Evolutionary conservation across 2,888 invertebrate species (phyloP).

Genomic region (Coecobrya sp.): DNA sequence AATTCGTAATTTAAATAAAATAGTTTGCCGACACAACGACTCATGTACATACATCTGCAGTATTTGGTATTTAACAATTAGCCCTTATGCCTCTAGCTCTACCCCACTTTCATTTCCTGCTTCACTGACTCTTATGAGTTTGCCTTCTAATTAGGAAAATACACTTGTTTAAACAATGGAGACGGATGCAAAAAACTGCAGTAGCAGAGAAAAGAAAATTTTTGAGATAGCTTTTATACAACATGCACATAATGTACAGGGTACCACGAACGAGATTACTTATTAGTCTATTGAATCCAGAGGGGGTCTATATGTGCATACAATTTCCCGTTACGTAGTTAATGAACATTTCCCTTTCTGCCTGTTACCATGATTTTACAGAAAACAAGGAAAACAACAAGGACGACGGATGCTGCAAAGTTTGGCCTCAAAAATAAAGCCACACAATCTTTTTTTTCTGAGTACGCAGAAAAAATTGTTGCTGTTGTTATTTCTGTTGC

Average conservation of each 20-base stretch:
- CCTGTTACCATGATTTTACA: slow-evolving; percentile 64
- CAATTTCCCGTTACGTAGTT: not conserved
- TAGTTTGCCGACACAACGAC: too few species aligned
- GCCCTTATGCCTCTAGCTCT: not conserved
- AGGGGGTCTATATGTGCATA: slow-evolving; percentile 2
- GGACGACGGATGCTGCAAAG: slow-evolving; percentile 53
- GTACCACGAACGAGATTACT: too few species aligned
- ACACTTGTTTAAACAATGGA: slow-evolving; percentile 39
- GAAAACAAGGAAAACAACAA: slow-evolving; percentile 61
- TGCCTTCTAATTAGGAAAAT: slow-evolving; percentile 15
- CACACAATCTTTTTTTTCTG: not conserved
- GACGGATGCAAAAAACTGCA: slow-evolving; percentile 46
- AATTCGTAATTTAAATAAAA: too few species aligned
- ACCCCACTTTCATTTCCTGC: slow-evolving; percentile 67
- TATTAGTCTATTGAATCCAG: not conserved
- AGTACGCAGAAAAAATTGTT: not conserved
- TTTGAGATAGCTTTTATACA: too few species aligned
- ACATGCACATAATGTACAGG: too few species aligned
- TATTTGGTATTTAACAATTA: not conserved
- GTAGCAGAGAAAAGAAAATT: not conserved
- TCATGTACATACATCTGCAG: too few species aligned
- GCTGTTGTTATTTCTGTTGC: not conserved
- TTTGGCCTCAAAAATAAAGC: slow-evolving; percentile 65
- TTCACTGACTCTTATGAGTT: slow-evolving; percentile 31
- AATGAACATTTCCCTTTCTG: not conserved